phyloP scores from a whole-genome alignment of 2,888 invertebrate genomes.

The Schizaphis graminum region DNA sequence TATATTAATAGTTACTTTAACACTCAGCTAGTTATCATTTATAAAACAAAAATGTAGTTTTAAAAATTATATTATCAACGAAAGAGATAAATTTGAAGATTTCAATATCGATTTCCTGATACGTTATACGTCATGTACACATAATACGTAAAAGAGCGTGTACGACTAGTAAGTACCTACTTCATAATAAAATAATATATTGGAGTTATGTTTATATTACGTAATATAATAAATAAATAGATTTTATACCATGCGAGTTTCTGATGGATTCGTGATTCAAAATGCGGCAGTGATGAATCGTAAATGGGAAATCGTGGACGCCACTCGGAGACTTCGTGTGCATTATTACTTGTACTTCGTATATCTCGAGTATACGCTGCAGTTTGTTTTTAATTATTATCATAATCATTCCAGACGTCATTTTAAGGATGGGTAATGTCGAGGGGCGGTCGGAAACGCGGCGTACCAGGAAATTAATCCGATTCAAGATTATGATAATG shows the following conservation, averaged over 20 bases:
- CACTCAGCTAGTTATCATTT: not conserved
- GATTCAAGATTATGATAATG: slow-evolving; percentile 54
- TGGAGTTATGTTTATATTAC: not conserved
- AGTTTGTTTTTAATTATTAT: slow-evolving; percentile 32
- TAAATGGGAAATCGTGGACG: not conserved
- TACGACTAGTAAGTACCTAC: not conserved
- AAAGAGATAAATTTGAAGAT: not conserved
- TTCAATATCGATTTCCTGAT: too few species aligned
- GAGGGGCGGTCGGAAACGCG: not conserved
- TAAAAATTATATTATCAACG: not conserved
- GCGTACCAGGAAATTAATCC: slow-evolving; percentile 50
- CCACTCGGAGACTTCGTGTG: not conserved
- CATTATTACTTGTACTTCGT: not conserved
- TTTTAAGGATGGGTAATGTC: not conserved
- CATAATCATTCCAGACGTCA: not conserved
- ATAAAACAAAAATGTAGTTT: not conserved
- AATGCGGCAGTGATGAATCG: not conserved
- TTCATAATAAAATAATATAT: not conserved
- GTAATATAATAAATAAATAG: not conserved
- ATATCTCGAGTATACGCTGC: not conserved
- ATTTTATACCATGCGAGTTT: not conserved
- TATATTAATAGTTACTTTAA: not conserved
- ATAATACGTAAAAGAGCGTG: not conserved
- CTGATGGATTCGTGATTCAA: not conserved
- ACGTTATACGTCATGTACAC: not conserved